Evolutionary conservation across 2,888 invertebrate species (phyloP).

Genomic region (Ptychoptera albimana): DNA sequence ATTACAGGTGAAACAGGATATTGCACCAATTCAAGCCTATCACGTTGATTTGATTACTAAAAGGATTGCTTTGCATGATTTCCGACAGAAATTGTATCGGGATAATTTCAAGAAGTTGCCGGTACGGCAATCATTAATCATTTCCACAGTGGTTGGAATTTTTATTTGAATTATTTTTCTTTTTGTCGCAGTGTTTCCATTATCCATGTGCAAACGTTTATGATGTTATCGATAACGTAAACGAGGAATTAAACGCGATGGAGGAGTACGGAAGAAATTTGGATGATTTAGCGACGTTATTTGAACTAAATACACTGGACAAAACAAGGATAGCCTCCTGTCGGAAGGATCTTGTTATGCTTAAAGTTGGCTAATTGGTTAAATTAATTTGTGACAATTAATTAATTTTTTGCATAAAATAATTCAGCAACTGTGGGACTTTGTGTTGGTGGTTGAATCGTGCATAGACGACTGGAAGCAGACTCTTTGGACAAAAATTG

Average conservation of each 20-base stretch:
- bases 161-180: constrained; percentile 6
- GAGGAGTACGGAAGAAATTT: constrained; percentile 52
- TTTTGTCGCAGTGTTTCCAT: constrained; percentile 37
- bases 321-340: constrained; percentile 58
- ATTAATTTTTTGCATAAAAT: too few species aligned
- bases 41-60: constrained; percentile 76
- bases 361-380: constrained; percentile 35
- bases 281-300: constrained; percentile 59
- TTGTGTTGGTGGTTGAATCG: constrained; percentile 65
- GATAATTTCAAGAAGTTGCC: constrained; percentile 45
- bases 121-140: constrained; percentile 11
- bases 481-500: constrained; percentile 85
- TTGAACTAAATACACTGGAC: constrained; percentile 75
- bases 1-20: constrained; percentile 64
- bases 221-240: constrained; percentile 48
- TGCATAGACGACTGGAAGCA: constrained; percentile 86
- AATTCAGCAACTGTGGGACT: constrained; percentile 77
- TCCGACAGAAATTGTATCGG: constrained; percentile 59
- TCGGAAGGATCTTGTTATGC: constrained; percentile 56
- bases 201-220: constrained; percentile 55
- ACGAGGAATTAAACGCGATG: constrained; percentile 44
- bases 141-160: not conserved
- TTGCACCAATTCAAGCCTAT: constrained; percentile 71
- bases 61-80: constrained; percentile 63
- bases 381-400: too few species aligned